These are phyloP conservation scores for Alethe castanea DNA, from an alignment of 2,113 vertebrate genomes.

Conservation along the genomic window DNA sequence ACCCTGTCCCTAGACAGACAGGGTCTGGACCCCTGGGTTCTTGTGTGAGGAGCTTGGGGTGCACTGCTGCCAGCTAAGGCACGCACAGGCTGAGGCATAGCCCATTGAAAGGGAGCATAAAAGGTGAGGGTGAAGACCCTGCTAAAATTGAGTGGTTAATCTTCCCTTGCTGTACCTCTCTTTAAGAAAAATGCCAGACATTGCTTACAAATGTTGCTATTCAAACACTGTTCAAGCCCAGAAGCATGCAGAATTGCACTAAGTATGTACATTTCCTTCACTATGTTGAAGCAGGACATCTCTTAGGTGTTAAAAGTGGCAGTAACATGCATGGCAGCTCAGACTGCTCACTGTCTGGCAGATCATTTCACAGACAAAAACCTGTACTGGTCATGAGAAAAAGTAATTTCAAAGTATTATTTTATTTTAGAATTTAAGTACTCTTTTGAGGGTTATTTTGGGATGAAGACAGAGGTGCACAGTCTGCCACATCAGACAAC, in stretches of 20 bases:
- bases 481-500: background rate
- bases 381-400: background rate
- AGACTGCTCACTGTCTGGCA: background rate
- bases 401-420: background rate
- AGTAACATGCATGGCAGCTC: background rate
- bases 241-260: accelerated
- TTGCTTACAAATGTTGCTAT: background rate
- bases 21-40: accelerated
- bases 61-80: background rate
- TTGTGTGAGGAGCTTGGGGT: accelerated
- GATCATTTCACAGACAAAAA: background rate
- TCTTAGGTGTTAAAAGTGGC: background rate
- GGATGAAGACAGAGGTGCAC: background rate
- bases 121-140: background rate
- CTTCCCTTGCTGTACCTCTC: background rate
- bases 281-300: accelerated
- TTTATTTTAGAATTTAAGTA: background rate
- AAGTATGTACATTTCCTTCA: background rate
- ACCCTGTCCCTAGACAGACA: accelerated
- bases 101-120: background rate
- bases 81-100: accelerated
- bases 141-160: background rate
- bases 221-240: background rate
- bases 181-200: background rate
- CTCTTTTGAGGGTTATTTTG: background rate